Evolutionary conservation across 2,113 vertebrate species (phyloP).

Genomic region (Synchiropus splendidus): DNA sequence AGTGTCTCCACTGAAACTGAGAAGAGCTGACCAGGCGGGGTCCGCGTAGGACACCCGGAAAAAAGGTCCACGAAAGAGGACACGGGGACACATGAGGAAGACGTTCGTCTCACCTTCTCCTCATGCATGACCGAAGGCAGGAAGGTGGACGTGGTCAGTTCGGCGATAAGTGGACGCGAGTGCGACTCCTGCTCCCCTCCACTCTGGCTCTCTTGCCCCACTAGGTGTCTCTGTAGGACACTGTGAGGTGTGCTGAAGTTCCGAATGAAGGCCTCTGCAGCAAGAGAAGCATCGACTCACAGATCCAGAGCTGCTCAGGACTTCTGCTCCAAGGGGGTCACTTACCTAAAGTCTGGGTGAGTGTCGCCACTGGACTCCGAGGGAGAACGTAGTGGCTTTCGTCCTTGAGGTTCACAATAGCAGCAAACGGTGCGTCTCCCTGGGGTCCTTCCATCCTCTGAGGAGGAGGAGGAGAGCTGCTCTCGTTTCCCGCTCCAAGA

Average conservation of each 20-base stretch:
- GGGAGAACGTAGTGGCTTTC: constrained; percentile 89
- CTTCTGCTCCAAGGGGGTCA: too few species aligned
- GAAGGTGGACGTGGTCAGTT: constrained; percentile 81
- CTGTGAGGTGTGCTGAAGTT: constrained; percentile 89
- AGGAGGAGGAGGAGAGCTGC: constrained; percentile 1
- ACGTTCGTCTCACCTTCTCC: constrained; percentile 67
- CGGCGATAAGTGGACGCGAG: constrained; percentile 67
- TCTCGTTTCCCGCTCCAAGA: constrained; percentile 72
- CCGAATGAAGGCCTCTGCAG: constrained; percentile 82
- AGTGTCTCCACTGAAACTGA: too few species aligned
- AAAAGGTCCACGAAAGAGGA: too few species aligned
- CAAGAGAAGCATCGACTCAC: neutral
- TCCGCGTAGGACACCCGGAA: too few species aligned
- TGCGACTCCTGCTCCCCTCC: constrained; percentile 9
- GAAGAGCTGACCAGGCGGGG: too few species aligned
- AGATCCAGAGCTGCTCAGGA: too few species aligned
- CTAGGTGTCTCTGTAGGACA: constrained; percentile 81
- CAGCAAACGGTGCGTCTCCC: constrained; percentile 65
- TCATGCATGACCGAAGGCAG: constrained; percentile 67
- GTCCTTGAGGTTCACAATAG: constrained; percentile 86
- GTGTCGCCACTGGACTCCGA: constrained; percentile 61
- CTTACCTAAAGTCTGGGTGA: constrained; percentile 77
- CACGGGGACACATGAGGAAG: neutral
- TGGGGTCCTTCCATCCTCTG: constrained; percentile 56
- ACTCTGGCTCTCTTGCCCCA: constrained; percentile 44